phyloP scores from a whole-genome alignment of 2,113 vertebrate species.

The Lophochroa leadbeateri region DNA sequence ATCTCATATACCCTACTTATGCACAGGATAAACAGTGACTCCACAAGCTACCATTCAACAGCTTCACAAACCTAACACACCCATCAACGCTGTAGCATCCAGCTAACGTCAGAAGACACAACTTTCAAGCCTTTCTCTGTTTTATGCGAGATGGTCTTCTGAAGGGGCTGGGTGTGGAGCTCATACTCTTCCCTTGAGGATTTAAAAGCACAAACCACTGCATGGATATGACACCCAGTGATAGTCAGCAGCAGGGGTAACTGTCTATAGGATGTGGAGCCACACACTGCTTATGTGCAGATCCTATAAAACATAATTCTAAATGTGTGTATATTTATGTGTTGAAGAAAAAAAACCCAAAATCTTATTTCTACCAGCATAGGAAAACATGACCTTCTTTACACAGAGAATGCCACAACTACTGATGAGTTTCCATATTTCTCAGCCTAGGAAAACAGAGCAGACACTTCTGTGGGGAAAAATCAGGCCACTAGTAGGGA shows the following conservation, averaged over 20 bases:
- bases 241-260: not conserved
- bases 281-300: not conserved
- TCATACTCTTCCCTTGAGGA: not conserved
- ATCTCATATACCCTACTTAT: not conserved
- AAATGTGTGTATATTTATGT: not conserved
- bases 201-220: not conserved
- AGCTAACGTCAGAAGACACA: not conserved
- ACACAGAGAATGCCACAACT: not conserved
- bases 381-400: not conserved
- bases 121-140: not conserved
- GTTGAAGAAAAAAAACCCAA: not conserved
- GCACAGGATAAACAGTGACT: not conserved
- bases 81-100: not conserved
- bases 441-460: not conserved
- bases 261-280: not conserved
- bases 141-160: not conserved
- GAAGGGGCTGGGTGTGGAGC: not conserved
- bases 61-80: not conserved
- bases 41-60: not conserved
- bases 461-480: not conserved
- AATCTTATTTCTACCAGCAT: not conserved
- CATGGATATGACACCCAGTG: fast-evolving
- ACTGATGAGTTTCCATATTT: not conserved
- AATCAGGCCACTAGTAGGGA: not conserved
- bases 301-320: not conserved